Conservation (phyloP, 2,113 vertebrate species). For the Pao palembangensis region DNA sequence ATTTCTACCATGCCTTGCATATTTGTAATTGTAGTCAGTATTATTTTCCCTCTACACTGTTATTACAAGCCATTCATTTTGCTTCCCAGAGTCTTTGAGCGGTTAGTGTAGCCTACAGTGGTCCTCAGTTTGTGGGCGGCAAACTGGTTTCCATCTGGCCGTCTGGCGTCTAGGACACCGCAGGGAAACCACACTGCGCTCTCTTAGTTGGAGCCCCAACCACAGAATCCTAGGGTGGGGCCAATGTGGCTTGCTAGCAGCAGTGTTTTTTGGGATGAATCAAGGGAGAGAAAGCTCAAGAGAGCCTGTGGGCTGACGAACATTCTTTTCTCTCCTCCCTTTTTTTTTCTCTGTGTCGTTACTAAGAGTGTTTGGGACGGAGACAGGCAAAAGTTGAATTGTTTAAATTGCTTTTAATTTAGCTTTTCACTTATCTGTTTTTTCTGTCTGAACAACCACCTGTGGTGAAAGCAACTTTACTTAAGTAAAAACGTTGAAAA, state of each 20-base stretch:
- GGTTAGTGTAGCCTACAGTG: conserved; percentile 57
- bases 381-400: not conserved
- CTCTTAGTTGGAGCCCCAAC: conserved; percentile 39
- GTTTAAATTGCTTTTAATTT: conserved; percentile 7
- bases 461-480: no score
- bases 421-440: conserved; percentile 7
- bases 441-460: no score
- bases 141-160: conserved; percentile 65
- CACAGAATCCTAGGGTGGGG: conserved; percentile 67
- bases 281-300: conserved; percentile 7
- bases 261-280: conserved; percentile 17
- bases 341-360: not conserved
- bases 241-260: conserved; percentile 38
- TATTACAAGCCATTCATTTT: conserved; percentile 62
- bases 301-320: conserved; percentile 18
- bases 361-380: conserved; percentile 3
- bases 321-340: conserved; percentile 4
- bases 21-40: conserved; percentile 51
- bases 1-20: conserved; percentile 33
- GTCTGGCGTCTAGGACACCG: conserved; percentile 66
- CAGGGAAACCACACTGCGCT: conserved; percentile 61
- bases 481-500: no score
- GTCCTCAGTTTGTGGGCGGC: conserved; percentile 55
- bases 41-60: conserved; percentile 57
- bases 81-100: conserved; percentile 54